A percentile compares a stretch with the other conserved stretches of the same genome.
Conservation (phyloP, 2,113 vertebrate species). For the Odocoileus hemionus region DNA sequence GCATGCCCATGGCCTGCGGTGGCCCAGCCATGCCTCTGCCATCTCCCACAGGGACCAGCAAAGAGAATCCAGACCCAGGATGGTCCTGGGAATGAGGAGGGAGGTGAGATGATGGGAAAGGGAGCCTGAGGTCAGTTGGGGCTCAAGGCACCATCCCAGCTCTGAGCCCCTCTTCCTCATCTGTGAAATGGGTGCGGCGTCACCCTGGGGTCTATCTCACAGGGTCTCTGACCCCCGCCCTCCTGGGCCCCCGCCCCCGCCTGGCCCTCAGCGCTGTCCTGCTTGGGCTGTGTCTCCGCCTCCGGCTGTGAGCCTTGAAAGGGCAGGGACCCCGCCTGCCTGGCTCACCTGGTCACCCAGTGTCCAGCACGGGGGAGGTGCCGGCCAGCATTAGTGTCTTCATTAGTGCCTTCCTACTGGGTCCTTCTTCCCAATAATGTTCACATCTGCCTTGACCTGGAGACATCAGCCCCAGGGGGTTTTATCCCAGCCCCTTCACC, state of each 20-base stretch:
- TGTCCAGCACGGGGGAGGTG: neutral
- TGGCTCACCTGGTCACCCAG: neutral
- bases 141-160: rapidly evolving
- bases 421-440: neutral
- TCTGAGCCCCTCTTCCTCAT: no score
- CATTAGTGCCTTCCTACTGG: rapidly evolving
- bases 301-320: neutral
- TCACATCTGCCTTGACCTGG: neutral
- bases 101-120: neutral
- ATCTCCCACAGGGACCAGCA: neutral
- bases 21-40: neutral
- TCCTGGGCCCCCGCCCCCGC: neutral
- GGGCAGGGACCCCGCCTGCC: rapidly evolving
- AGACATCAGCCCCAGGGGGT: neutral
- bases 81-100: neutral
- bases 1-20: rapidly evolving
- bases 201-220: rapidly evolving
- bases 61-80: neutral
- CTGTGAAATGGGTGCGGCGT: rapidly evolving
- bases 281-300: no score
- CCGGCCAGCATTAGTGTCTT: rapidly evolving
- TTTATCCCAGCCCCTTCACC: neutral
- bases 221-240: rapidly evolving
- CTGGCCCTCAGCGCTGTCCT: rapidly evolving
- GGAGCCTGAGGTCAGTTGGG: neutral